phyloP scores from a whole-genome alignment of 2,888 invertebrate species.

The Cryptocheilus praepositus region DNA sequence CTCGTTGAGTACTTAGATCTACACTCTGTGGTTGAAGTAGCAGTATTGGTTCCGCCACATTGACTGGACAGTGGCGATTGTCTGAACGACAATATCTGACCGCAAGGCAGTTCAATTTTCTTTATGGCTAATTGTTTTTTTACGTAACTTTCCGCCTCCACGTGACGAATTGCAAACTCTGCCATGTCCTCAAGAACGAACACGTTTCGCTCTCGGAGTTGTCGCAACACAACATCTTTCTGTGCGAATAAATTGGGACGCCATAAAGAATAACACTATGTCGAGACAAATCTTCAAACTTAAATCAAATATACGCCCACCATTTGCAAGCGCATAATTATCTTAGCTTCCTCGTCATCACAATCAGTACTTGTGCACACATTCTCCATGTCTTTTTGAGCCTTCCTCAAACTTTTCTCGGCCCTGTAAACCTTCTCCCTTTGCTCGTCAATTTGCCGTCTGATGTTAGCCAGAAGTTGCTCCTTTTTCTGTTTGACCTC shows the following conservation, averaged over 20 bases:
- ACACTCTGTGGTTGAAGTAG: constrained; percentile 15
- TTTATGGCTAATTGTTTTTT: constrained; percentile 70
- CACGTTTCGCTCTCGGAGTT: constrained; percentile 79
- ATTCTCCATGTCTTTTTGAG: constrained; percentile 72
- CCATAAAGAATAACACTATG: no score
- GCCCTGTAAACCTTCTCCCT: constrained; percentile 75
- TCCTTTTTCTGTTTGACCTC: constrained; percentile 65
- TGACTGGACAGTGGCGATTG: constrained; percentile 52
- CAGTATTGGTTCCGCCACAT: constrained; percentile 46
- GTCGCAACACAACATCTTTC: constrained; percentile 78
- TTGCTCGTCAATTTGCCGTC: constrained; percentile 72
- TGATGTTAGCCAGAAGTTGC: constrained; percentile 59
- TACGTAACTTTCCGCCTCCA: constrained; percentile 73
- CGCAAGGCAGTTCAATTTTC: constrained; percentile 66
- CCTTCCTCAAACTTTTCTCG: constrained; percentile 72
- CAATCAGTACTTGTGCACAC: constrained; percentile 53
- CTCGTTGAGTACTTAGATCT: constrained; percentile 39
- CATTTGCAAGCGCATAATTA: no score
- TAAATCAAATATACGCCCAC: no score
- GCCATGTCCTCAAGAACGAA: constrained; percentile 77
- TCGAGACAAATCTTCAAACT: no score
- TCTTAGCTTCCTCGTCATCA: constrained; percentile 9
- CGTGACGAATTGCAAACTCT: constrained; percentile 75
- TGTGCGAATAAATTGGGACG: constrained; percentile 61
- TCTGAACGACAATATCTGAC: constrained; percentile 52